Base-by-base conservation (phyloP, 1,140 invertebrate genomes). In the Ceratosolen solmsi region DNA sequence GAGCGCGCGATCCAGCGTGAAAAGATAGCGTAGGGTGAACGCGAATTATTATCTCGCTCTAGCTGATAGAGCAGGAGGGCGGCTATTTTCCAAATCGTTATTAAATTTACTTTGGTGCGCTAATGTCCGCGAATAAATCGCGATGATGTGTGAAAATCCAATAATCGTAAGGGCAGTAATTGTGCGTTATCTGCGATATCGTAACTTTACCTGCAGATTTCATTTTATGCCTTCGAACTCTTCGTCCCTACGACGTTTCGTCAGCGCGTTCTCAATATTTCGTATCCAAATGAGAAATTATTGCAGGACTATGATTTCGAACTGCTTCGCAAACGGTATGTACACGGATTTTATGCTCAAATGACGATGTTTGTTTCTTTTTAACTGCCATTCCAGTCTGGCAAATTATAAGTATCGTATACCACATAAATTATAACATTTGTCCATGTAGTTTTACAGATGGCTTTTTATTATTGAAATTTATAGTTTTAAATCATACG, bases 181-280 rank as follows among this genome's bases (percentile, higher is more conserved):
- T 83, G 65, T 63, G 71, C 71, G 75, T 80, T 80, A 83, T 63
- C 77, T 83, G 41, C 49, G 68, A 76, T 83, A 75, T 83, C 78
- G 77, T 83, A 79, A 83, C 60, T 83, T 75, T 82, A 22, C 38
- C 17, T 22, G 27, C 49, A 56, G 60, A 74, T 79, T 83, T 51
- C 27, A 9, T 20, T 65, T 22, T 17, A 63, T 46, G 20, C 9
- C 51, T 54, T 54, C 51, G 41, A 46, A 46, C 25, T n/a, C n/a
- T n/a, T n/a, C n/a, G n/a, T n/a, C n/a, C n/a, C n/a, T n/a, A n/a
- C 33, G 2, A 68, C 20, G 9, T 68, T 3, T 4, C 33, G n/a
- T 68, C 30, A 5, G 17, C 30, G 30, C 20, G 8, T 68, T 68
- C 38, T 20, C 17, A 7, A 36, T 30, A 65, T 65, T 60, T 65